A percentile compares a stretch with the other conserved stretches of the same genome.
phyloP scores from a whole-genome alignment of 2,888 invertebrate genomes.

The Leucoma salicis region DNA sequence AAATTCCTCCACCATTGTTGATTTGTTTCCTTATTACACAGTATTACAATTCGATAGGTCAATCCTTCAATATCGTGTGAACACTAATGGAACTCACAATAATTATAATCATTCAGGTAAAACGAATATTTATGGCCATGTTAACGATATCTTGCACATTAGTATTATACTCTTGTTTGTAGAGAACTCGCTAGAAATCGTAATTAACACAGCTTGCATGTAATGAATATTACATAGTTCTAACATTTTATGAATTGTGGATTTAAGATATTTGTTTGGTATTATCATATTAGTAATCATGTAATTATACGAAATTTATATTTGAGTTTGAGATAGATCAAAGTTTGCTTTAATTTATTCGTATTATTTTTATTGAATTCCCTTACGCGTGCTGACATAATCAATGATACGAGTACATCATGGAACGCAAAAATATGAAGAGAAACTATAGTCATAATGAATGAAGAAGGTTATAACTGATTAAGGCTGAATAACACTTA shows the following conservation, averaged over 20 bases:
- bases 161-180: constrained; percentile 21
- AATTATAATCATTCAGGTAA: constrained; percentile 3
- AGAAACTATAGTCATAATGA: too few species aligned
- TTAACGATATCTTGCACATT: constrained; percentile 17
- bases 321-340: background rate
- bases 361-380: too few species aligned
- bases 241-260: background rate
- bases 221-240: constrained; percentile 1
- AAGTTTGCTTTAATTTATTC: too few species aligned
- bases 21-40: too few species aligned
- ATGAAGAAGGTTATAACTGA: constrained; percentile 12
- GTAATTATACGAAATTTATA: background rate
- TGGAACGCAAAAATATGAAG: too few species aligned
- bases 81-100: constrained; percentile 5
- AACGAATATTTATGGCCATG: constrained; percentile 10
- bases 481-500: constrained; percentile 14
- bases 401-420: constrained; percentile 2
- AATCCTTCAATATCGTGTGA: too few species aligned
- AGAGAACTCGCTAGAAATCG: constrained; percentile 6
- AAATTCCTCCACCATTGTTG: too few species aligned
- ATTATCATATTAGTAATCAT: too few species aligned
- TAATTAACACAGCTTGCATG: constrained; percentile 7
- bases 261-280: background rate
- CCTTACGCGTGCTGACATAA: constrained; percentile 1
- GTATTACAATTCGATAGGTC: too few species aligned